phyloP scores from a whole-genome alignment of 2,113 vertebrate species.

The Machaerirhynchus nigripectus region DNA sequence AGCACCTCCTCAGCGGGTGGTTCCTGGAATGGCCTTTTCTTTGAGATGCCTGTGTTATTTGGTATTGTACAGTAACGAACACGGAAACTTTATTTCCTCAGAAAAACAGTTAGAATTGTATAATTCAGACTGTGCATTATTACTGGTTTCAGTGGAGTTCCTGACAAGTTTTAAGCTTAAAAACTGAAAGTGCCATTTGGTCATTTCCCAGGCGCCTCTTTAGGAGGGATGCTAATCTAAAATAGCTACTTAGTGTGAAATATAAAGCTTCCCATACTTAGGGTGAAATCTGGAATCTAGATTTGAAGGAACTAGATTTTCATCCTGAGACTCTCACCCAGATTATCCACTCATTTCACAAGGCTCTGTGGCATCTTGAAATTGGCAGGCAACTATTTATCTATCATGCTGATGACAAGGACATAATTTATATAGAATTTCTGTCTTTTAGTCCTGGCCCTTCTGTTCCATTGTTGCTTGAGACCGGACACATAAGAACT shows the following conservation, averaged over 20 bases:
- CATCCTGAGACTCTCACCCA: not conserved
- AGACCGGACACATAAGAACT: not conserved
- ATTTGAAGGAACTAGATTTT: not conserved
- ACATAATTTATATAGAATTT: not conserved
- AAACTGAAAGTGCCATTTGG: not conserved
- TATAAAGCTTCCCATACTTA: not conserved
- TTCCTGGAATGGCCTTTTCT: not conserved
- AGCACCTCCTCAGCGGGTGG: not conserved
- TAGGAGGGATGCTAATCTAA: not conserved
- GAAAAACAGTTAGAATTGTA: not conserved
- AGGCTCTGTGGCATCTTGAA: not conserved
- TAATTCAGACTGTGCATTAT: not conserved
- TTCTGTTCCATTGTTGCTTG: not conserved
- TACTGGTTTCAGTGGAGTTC: not conserved
- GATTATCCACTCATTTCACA: not conserved
- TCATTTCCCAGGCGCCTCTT: not conserved
- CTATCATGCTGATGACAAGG: not conserved
- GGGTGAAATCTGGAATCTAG: not conserved
- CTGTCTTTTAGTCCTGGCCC: not conserved
- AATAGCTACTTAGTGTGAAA: not conserved
- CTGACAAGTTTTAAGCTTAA: not conserved
- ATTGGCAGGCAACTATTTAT: not conserved
- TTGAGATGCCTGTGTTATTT: not conserved
- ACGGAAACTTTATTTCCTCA: not conserved
- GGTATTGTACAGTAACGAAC: not conserved